A percentile compares a stretch with the other conserved stretches of the same genome.
phyloP scores from a whole-genome alignment of 2,113 vertebrate genomes.

The Panthera leo region DNA sequence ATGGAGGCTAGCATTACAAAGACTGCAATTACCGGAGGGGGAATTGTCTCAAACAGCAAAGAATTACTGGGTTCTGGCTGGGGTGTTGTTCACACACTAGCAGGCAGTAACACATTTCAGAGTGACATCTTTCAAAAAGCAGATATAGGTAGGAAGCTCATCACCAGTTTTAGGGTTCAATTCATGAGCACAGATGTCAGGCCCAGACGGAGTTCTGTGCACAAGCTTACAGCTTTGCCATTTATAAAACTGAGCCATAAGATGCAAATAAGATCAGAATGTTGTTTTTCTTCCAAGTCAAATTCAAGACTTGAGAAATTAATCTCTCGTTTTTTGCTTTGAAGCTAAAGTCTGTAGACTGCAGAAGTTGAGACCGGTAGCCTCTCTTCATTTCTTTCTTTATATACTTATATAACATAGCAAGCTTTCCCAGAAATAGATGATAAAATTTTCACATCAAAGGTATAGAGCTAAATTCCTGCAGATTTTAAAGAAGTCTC shows the following conservation, averaged over 20 bases:
- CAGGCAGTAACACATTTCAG: neutral
- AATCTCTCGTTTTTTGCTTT: constrained; percentile 63
- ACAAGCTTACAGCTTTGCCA: constrained; percentile 32
- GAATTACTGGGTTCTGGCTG: neutral
- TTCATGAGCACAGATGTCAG: constrained; percentile 23
- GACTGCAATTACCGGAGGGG: neutral
- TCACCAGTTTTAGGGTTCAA: neutral
- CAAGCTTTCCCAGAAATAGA: constrained; percentile 67
- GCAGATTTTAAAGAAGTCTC: constrained; percentile 38
- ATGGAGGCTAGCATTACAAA: neutral
- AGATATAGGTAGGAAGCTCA: neutral
- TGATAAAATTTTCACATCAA: constrained; percentile 56
- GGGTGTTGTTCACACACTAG: neutral
- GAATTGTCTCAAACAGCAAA: neutral
- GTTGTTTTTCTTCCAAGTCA: constrained; percentile 69
- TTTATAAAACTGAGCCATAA: constrained; percentile 65
- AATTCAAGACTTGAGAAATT: constrained; percentile 57
- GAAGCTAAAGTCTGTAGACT: constrained; percentile 64
- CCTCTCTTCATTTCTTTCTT: constrained; percentile 59
- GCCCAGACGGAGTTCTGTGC: constrained; percentile 53
- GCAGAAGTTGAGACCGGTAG: constrained; percentile 29
- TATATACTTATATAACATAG: constrained; percentile 61
- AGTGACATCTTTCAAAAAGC: neutral
- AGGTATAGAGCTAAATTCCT: constrained; percentile 46
- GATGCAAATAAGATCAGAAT: constrained; percentile 53